Evolutionary conservation across 1,140 invertebrate genomes (phyloP), one percentile per base, ranked within the genome.

Genomic region (Kradibia gibbosae): DNA sequence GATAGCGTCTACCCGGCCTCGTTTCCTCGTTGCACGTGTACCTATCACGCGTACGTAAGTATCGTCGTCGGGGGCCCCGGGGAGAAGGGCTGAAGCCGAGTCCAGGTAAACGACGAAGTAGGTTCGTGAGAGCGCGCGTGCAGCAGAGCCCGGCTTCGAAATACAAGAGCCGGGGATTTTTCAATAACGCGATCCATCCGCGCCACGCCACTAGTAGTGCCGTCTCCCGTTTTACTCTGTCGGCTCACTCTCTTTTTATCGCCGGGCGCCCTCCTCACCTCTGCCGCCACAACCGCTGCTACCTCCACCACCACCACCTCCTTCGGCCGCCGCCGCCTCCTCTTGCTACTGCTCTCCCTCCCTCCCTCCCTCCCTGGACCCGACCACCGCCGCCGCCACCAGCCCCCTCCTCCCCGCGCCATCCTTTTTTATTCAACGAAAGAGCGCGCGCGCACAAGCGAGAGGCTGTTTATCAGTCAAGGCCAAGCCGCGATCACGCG

Each of bases 401-500:
- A 20, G 50, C 22, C 50, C 22, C 50, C 15, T 11, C 10, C n/a
- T n/a, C n/a, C n/a, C n/a, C n/a, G n/a, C n/a, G n/a, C n/a, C n/a
- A n/a, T 60, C 34, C 20, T 57, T 48, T 50, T 65, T 48, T 20
- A 20, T 67, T 42, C 50, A 10, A 36, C 36, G 53, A 73, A 55
- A 53, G 62, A 31, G 62, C n/a, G 62, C 62, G 62, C 34, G 62
- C 34, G 31, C 62, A n/a, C 53, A 39, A 34, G 55, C 39, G 50
- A 28, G 39, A 36, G 15, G 31, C 53, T 73, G 75, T 82, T 82
- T 82, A 82, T 82, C 81, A 82, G 81, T 82, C 81, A 82, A 82
- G 81, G 81, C 76, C 81, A 75, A 57, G 67, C 39, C 65, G 67
- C 75, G 81, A 72, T 82, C 80, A 82, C 67, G 75, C 81, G 75